These are phyloP conservation scores for Allacma fusca DNA, from an alignment of 2,888 invertebrate genomes.

Conservation along the genomic window DNA sequence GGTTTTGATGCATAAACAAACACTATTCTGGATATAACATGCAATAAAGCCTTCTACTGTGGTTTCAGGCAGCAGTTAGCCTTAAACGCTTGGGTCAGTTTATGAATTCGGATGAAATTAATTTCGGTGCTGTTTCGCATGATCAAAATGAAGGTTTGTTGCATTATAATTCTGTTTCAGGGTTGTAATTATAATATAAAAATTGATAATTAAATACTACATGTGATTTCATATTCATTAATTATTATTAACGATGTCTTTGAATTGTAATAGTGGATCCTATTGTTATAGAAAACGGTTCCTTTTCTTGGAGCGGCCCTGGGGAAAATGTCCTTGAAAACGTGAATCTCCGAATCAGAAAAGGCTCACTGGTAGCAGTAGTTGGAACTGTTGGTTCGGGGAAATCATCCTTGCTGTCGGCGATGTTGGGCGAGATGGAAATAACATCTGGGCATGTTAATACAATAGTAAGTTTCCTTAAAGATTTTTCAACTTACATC, in stretches of 20 bases:
- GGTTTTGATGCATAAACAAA: no score
- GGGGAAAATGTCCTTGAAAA: constrained; percentile 63
- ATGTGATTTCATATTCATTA: no score
- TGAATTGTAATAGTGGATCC: constrained; percentile 70
- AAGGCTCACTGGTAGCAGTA: constrained; percentile 74
- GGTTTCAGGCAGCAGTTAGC: constrained; percentile 24
- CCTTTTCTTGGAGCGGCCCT: constrained; percentile 80
- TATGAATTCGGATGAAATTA: constrained; percentile 68
- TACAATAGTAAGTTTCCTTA: constrained; percentile 68
- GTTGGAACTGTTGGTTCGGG: constrained; percentile 90
- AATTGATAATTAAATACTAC: no score
- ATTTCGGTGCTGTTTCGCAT: constrained; percentile 63
- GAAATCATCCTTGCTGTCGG: constrained; percentile 87
- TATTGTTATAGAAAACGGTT: constrained; percentile 83
- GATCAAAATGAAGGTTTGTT: constrained; percentile 59
- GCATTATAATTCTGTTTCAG: background rate
- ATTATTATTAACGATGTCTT: no score
- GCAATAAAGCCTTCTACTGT: no score
- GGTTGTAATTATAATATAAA: no score
- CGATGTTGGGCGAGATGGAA: constrained; percentile 90
- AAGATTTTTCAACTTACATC: no score
- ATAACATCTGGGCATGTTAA: constrained; percentile 82
- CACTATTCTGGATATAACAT: no score
- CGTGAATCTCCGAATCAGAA: constrained; percentile 75
- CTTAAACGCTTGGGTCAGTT: constrained; percentile 64